A percentile compares a stretch with the other conserved stretches of the same genome.
Conservation (phyloP, 2,888 invertebrate genomes). For the Orthosia cruda region DNA sequence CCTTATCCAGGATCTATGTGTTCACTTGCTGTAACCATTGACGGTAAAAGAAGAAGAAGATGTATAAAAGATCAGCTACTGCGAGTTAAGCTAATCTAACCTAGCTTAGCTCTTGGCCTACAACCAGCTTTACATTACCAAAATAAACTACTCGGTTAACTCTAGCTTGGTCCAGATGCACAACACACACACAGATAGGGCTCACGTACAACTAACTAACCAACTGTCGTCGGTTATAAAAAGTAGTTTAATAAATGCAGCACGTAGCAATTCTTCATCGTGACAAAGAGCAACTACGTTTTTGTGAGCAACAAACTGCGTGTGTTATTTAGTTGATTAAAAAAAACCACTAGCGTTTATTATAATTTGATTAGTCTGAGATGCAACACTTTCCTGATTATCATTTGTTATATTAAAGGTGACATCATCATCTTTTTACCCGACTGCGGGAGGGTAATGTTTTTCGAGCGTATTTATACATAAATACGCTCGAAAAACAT, state of each 20-base stretch:
- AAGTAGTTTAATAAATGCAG: constrained; percentile 48
- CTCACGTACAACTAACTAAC: constrained; percentile 45
- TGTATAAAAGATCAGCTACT: not conserved
- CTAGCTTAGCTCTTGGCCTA: not conserved
- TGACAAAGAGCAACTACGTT: constrained; percentile 18
- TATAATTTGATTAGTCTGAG: not conserved
- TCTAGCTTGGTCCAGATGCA: constrained; percentile 33
- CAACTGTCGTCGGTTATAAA: constrained; percentile 41
- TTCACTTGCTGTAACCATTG: too few relatives aligned
- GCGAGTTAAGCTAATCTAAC: not conserved
- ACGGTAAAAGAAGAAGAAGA: too few relatives aligned
- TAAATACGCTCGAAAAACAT: too few relatives aligned
- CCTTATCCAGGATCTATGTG: too few relatives aligned
- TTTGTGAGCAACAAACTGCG: not conserved
- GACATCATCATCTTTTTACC: too few relatives aligned
- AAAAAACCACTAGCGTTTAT: not conserved
- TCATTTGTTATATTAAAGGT: too few relatives aligned
- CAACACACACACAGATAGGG: too few relatives aligned
- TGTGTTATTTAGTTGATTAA: not conserved
- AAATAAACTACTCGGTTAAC: constrained; percentile 40
- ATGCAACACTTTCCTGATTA: too few relatives aligned
- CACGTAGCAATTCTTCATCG: constrained; percentile 31
- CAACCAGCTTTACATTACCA: constrained; percentile 18
- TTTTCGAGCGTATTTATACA: too few relatives aligned
- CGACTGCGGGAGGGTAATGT: too few relatives aligned